Evolutionary conservation across 2,888 invertebrate genomes (phyloP).

Genomic region (Saturnia japonica): DNA sequence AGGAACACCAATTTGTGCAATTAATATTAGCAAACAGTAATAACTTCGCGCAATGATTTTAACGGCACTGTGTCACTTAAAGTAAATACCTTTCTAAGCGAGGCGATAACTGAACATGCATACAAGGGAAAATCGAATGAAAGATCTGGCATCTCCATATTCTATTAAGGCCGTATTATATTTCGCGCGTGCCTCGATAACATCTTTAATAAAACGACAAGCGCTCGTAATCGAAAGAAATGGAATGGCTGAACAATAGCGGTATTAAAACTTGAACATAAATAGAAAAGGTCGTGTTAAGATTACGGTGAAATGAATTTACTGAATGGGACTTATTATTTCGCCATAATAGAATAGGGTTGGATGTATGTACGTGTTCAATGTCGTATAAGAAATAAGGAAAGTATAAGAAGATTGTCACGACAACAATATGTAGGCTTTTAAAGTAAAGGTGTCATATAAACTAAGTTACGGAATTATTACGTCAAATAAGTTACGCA

Average conservation of each 20-base stretch:
- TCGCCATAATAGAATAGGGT: slow-evolving; percentile 18
- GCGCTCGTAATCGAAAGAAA: slow-evolving; percentile 36
- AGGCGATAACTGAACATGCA: slow-evolving; percentile 41
- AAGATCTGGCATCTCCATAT: slow-evolving; percentile 51
- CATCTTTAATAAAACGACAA: slow-evolving; percentile 49
- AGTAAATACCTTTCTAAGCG: slow-evolving; percentile 36
- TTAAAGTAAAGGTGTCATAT: neutral
- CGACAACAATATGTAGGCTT: neutral
- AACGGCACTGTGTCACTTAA: slow-evolving; percentile 29
- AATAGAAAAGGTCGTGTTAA: slow-evolving; percentile 23
- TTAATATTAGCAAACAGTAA: neutral
- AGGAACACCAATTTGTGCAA: neutral
- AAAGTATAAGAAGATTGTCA: neutral
- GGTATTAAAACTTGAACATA: slow-evolving; percentile 19
- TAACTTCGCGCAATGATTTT: slow-evolving; percentile 18
- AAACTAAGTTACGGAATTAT: neutral
- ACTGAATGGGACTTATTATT: slow-evolving; percentile 19
- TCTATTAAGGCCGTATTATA: slow-evolving; percentile 55
- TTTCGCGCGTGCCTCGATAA: slow-evolving; percentile 52
- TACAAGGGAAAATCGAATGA: slow-evolving; percentile 41
- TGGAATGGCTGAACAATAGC: slow-evolving; percentile 28
- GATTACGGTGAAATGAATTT: slow-evolving; percentile 21
- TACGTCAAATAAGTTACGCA: neutral
- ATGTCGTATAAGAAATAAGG: neutral
- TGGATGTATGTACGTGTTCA: neutral